phyloP scores from a whole-genome alignment of 2,888 invertebrate genomes.

The Lochmaea capreae region DNA sequence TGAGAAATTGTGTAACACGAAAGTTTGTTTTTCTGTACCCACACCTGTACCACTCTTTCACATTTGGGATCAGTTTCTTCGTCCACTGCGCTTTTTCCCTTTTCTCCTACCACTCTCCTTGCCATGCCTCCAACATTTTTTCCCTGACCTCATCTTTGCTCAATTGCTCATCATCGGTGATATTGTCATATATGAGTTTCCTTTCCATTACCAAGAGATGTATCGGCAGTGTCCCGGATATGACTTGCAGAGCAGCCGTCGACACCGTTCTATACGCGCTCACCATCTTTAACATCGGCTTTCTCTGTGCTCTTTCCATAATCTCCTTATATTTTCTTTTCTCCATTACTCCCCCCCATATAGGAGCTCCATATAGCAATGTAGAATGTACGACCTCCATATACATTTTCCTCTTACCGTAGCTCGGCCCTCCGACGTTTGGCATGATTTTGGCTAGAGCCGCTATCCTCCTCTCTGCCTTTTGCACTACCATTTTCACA shows the following conservation, averaged over 20 bases:
- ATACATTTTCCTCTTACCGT: conserved; percentile 31
- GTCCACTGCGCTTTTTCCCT: conserved; percentile 15
- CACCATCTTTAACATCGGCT: conserved; percentile 2
- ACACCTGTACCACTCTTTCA: conserved; percentile 12
- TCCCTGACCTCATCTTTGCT: neutral
- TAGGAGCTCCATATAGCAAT: conserved; percentile 40
- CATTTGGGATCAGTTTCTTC: conserved; percentile 1
- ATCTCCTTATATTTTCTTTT: conserved; percentile 13
- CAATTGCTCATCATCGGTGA: neutral
- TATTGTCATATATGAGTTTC: neutral
- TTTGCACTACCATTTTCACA: conserved; percentile 3
- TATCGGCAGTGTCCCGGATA: conserved; percentile 11
- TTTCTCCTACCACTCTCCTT: conserved; percentile 8
- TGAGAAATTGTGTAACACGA: conserved; percentile 15
- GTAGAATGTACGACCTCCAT: conserved; percentile 33
- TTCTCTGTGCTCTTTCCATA: conserved; percentile 23
- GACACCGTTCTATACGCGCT: conserved; percentile 17
- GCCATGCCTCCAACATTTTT: conserved; percentile 11
- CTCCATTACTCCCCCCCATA: conserved; percentile 30
- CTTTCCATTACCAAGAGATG: conserved; percentile 9
- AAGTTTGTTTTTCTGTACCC: conserved; percentile 17
- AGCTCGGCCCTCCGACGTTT: conserved; percentile 39
- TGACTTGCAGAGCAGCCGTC: conserved; percentile 11
- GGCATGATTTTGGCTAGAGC: conserved; percentile 34
- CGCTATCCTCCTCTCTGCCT: conserved; percentile 21